A percentile compares a stretch with the other conserved stretches of the same genome.
phyloP scores from a whole-genome alignment of 2,113 vertebrate species.

The Menura novaehollandiae region DNA sequence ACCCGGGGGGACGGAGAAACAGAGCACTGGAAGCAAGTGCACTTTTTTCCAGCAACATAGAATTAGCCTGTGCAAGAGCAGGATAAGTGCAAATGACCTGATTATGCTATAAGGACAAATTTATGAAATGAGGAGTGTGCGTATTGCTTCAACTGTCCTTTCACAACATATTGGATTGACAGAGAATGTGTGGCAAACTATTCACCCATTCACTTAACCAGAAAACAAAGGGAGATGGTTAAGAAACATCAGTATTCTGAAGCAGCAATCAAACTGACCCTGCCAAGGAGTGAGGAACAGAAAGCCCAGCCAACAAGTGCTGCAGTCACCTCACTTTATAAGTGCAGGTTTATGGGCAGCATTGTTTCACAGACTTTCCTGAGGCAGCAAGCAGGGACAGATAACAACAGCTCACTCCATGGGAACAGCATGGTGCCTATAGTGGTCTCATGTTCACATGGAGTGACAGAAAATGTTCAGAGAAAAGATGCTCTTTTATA shows the following conservation, averaged over 20 bases:
- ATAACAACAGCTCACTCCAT: not conserved
- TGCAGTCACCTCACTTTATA: not conserved
- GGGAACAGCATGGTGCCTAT: not conserved
- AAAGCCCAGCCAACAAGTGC: not conserved
- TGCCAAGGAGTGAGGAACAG: not conserved
- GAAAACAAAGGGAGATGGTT: constrained; percentile 54
- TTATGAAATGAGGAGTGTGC: not conserved
- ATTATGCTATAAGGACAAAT: not conserved
- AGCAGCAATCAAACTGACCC: constrained; percentile 30
- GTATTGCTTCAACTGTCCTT: not conserved
- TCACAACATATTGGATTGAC: not conserved
- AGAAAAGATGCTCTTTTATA: not conserved
- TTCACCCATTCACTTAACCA: constrained; percentile 27
- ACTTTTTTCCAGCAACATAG: not conserved
- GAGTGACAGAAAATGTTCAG: not conserved
- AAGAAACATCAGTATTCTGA: constrained; percentile 49
- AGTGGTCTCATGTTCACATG: not conserved
- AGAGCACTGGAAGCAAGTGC: not conserved
- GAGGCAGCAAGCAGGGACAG: not conserved
- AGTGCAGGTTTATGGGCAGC: not conserved
- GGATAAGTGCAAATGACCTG: not conserved
- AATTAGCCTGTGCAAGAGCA: not conserved
- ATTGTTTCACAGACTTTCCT: not conserved
- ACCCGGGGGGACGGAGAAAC: not conserved
- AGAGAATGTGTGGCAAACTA: not conserved